Conservation (phyloP, 2,888 invertebrate genomes). For the Drosophila dives region DNA sequence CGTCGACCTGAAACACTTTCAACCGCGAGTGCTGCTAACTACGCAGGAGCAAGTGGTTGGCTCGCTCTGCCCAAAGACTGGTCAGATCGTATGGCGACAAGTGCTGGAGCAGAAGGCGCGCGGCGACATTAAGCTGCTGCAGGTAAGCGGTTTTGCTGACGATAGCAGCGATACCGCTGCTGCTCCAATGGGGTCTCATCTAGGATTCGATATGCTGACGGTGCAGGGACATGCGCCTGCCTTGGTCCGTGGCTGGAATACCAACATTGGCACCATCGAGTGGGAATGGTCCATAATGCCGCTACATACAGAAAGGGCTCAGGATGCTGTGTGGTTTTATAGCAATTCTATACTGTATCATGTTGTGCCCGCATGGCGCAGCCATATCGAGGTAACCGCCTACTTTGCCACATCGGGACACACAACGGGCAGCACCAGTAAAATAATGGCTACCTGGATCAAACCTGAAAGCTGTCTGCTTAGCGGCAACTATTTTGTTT, state of each 20-base stretch:
- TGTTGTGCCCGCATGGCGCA: conserved; percentile 87
- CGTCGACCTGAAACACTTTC: conserved; percentile 90
- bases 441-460: conserved; percentile 88
- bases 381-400: conserved; percentile 88
- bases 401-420: conserved; percentile 88
- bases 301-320: conserved; percentile 82
- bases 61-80: conserved; percentile 91
- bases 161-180: conserved; percentile 76
- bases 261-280: conserved; percentile 89
- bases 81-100: conserved; percentile 90
- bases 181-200: conserved; percentile 75
- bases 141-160: conserved; percentile 61
- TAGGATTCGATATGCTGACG: conserved; percentile 89
- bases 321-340: conserved; percentile 87
- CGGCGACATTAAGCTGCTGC: conserved; percentile 88
- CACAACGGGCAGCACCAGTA: conserved; percentile 85
- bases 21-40: conserved; percentile 91
- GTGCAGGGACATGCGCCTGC: conserved; percentile 91
- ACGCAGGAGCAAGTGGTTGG: conserved; percentile 95
- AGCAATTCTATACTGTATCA: conserved; percentile 87
- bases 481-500: conserved; percentile 88
- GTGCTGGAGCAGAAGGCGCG: conserved; percentile 89
- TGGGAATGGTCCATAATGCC: conserved; percentile 90
- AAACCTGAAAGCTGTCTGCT: conserved; percentile 86
- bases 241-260: conserved; percentile 92